These are phyloP conservation scores for Calephelis nemesis DNA, from an alignment of 1,140 invertebrate species.

Conservation along the genomic window DNA sequence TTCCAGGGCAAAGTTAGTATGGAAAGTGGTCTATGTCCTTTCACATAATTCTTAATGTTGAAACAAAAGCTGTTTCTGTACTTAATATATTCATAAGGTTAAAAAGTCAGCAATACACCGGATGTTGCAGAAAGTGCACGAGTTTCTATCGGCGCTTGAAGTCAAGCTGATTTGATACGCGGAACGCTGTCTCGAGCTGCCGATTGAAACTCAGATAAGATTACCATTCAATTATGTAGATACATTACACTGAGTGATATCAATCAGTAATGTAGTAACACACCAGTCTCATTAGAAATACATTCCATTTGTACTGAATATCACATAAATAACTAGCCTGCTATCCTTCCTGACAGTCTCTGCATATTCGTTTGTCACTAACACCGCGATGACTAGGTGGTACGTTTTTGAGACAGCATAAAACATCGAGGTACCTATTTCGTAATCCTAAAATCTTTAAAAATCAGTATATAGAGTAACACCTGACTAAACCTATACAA, in stretches of 20 bases:
- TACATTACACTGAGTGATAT: conserved; percentile 14
- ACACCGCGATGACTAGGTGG: no score
- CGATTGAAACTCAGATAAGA: conserved; percentile 5
- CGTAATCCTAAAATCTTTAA: no score
- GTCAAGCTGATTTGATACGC: background rate
- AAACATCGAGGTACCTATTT: no score
- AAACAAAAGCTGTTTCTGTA: background rate
- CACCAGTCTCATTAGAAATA: background rate
- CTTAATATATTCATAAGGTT: background rate
- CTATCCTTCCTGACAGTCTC: no score
- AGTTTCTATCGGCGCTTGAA: conserved; percentile 3
- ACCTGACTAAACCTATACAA: no score
- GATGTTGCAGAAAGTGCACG: background rate
- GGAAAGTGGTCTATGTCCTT: no score
- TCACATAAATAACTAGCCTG: no score
- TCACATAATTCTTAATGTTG: no score
- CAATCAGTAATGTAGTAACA: conserved; percentile 8
- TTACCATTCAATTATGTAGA: conserved; percentile 14
- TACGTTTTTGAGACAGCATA: no score
- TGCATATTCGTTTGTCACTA: no score
- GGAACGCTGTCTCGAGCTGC: conserved; percentile 2
- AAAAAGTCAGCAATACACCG: background rate
- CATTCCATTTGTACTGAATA: background rate
- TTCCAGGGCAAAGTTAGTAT: no score
- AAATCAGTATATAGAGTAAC: no score